These are phyloP conservation scores for Trilocha varians DNA, from an alignment of 2,888 invertebrate species.

Conservation along the genomic window DNA sequence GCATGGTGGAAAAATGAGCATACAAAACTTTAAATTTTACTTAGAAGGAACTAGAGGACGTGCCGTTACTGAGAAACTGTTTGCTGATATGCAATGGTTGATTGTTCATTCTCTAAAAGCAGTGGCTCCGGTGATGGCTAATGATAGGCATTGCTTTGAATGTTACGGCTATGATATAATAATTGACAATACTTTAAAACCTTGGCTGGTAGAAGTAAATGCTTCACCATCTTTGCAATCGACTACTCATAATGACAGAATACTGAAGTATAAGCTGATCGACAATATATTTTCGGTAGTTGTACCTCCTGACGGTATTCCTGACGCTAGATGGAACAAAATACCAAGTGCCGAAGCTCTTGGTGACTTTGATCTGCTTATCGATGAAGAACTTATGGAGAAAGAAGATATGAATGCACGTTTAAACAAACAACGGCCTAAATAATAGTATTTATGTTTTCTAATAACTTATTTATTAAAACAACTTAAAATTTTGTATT, in stretches of 20 bases:
- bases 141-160: slow-evolving; percentile 91
- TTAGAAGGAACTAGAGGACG: slow-evolving; percentile 92
- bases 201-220: slow-evolving; percentile 94
- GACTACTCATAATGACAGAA: slow-evolving; percentile 92
- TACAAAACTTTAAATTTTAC: slow-evolving; percentile 89
- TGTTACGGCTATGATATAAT: slow-evolving; percentile 97
- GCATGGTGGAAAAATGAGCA: slow-evolving; percentile 95
- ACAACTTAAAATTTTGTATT: not conserved
- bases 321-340: slow-evolving; percentile 91
- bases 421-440: not conserved
- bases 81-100: slow-evolving; percentile 88
- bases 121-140: slow-evolving; percentile 91
- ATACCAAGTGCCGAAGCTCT: slow-evolving; percentile 79
- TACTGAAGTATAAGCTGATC: slow-evolving; percentile 92
- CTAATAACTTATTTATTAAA: slow-evolving; percentile 1
- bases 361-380: slow-evolving; percentile 82
- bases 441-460: slow-evolving; percentile 1
- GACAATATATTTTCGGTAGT: slow-evolving; percentile 93
- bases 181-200: slow-evolving; percentile 92
- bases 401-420: slow-evolving; percentile 59
- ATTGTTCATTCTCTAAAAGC: slow-evolving; percentile 94
- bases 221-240: slow-evolving; percentile 94
- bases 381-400: slow-evolving; percentile 82
- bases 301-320: slow-evolving; percentile 87
- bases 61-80: slow-evolving; percentile 88